A percentile compares a stretch with the other conserved stretches of the same genome.
Evolutionary conservation across 2,888 invertebrate species (phyloP).

Genomic region (Lomographa bimaculata): DNA sequence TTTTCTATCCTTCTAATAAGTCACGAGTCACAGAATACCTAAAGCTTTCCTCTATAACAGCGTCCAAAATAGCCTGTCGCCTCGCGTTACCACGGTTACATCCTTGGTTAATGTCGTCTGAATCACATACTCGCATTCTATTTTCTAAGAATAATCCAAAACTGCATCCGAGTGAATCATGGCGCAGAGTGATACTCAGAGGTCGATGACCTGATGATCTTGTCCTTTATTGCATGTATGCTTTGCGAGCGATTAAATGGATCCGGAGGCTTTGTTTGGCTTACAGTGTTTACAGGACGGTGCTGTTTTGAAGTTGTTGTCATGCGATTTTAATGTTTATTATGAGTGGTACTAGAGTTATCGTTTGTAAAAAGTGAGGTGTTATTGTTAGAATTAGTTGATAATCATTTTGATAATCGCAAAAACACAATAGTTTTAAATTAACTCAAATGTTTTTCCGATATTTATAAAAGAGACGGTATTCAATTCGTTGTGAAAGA

Average conservation of each 20-base stretch:
- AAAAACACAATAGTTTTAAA: no score
- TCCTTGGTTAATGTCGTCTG: constrained; percentile 69
- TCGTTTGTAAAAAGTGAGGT: no score
- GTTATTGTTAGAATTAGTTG: no score
- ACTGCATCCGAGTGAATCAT: constrained; percentile 75
- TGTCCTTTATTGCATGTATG: constrained; percentile 39
- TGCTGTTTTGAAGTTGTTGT: constrained; percentile 9
- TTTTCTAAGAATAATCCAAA: constrained; percentile 79
- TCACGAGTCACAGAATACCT: no score
- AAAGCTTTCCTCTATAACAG: no score
- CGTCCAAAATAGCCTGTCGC: constrained; percentile 34
- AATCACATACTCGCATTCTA: constrained; percentile 74
- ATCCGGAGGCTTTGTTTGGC: constrained; percentile 31
- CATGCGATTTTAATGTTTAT: constrained; percentile 13
- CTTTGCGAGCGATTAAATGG: constrained; percentile 28
- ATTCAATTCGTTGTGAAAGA: no score
- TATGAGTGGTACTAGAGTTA: constrained; percentile 6
- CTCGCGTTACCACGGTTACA: constrained; percentile 34
- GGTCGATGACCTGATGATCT: constrained; percentile 69
- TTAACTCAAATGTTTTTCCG: no score
- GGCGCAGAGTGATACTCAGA: constrained; percentile 50
- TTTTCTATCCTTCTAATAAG: no score
- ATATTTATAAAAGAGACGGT: no score
- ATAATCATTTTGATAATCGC: no score
- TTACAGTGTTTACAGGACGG: constrained; percentile 21